Base-by-base conservation (phyloP, 2,888 invertebrate genomes). In the Orthosia gracilis region DNA sequence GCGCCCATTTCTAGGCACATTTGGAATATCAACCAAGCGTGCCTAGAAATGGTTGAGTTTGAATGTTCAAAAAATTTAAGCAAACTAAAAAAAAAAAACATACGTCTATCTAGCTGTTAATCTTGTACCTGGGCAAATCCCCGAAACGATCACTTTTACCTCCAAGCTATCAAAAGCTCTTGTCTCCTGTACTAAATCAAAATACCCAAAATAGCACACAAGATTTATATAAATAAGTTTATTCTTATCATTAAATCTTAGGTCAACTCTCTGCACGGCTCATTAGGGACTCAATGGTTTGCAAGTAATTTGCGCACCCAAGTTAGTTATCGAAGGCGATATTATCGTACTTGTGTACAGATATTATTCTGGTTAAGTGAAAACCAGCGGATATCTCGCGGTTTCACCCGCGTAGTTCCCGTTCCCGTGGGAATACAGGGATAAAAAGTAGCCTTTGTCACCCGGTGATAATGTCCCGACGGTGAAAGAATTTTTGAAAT, bases 241-340 rank as follows among this genome's bases (percentile, higher is more conserved):
- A 65, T 15, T 55, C 5, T 84, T 63, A 70, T 83, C 64, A 63
- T 31, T 75, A 31, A 75, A 73, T 85, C 75, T 83, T 69, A 73
- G 71, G 80, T 74, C 77, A 86, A 81, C 74, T 58, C 23, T 15
- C 61, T 67, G 57, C 55, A 58, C 66, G 63, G 49, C 23, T 77
- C 83, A 85, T 85, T 85, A 85, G 71, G 18, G 55, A 70, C 58
- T 83, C 80, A 85, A 85, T 85, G 87, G 80, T 26, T 69, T 72
- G 77, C 49, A 68, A 79, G 54, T 87, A 85, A 85, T 85, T 83
- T 67, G 80, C 67, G 71, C 78, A 5, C 57, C 73, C 31, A 72
- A 73, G 64, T 74, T 84, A 70, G 68, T 62, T 75, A 74, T 62
- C 67, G n/a, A 40, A 59, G 40, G 59, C 17, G n/a, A 18, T 21